These are phyloP conservation scores for Xerus inauris DNA, from an alignment of 2,113 vertebrate genomes.

Conservation along the genomic window DNA sequence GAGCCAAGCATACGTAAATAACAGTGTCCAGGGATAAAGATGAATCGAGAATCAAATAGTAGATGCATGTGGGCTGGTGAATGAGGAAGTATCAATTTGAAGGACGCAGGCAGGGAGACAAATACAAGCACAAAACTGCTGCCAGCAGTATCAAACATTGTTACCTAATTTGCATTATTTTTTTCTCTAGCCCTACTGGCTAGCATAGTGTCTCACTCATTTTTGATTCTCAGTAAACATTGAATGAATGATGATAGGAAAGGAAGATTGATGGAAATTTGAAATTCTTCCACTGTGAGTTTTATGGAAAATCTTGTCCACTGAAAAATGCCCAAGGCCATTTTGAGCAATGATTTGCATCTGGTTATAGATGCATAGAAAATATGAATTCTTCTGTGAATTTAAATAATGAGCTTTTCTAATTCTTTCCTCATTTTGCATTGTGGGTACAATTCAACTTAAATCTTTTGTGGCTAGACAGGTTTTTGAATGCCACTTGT, in stretches of 20 bases:
- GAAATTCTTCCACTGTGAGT: conserved; percentile 5
- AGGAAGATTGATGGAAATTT: background rate
- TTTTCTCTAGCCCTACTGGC: background rate
- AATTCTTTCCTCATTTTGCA: conserved; percentile 59
- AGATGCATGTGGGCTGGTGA: background rate
- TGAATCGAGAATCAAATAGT: background rate
- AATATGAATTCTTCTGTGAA: conserved; percentile 53
- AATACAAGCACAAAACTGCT: background rate
- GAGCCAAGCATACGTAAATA: background rate
- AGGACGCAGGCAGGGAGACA: background rate
- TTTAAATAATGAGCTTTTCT: conserved; percentile 68
- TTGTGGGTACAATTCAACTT: conserved; percentile 40
- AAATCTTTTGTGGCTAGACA: conserved; percentile 72
- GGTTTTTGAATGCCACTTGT: conserved; percentile 78
- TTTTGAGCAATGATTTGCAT: conserved; percentile 48
- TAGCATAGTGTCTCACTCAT: no score
- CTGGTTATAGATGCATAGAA: conserved; percentile 58
- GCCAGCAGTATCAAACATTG: background rate
- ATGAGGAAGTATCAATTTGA: background rate
- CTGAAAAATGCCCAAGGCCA: conserved; percentile 18
- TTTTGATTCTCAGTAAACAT: background rate
- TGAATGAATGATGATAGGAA: background rate
- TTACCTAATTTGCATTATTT: background rate
- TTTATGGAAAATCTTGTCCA: conserved; percentile 35
- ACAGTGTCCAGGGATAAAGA: background rate